phyloP scores from a whole-genome alignment of 2,888 invertebrate species.

The Hydroisotoma schaefferi region DNA sequence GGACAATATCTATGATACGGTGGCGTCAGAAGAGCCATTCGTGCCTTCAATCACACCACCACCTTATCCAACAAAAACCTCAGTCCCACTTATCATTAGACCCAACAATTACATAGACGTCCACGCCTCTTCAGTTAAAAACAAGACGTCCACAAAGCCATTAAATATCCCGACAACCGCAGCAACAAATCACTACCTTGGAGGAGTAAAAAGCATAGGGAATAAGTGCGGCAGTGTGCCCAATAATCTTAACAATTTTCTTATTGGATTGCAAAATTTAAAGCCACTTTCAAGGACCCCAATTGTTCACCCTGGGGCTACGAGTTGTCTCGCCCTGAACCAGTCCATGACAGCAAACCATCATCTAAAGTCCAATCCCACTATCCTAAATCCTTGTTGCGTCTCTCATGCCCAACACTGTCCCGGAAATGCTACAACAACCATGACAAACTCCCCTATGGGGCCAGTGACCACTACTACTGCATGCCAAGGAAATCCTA shows the following conservation, averaged over 20 bases:
- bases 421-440: not conserved
- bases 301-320: constrained; percentile 44
- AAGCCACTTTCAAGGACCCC: constrained; percentile 48
- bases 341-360: not conserved
- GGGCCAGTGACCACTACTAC: not conserved
- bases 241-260: constrained; percentile 47
- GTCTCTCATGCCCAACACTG: constrained; percentile 2
- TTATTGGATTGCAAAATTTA: constrained; percentile 46
- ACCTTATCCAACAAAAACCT: constrained; percentile 34
- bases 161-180: not conserved
- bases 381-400: not conserved
- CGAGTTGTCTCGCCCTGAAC: constrained; percentile 35
- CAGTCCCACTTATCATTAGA: constrained; percentile 52
- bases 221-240: constrained; percentile 46
- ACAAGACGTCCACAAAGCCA: constrained; percentile 15
- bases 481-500: not conserved
- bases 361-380: not conserved
- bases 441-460: constrained; percentile 9
- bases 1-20: constrained; percentile 49
- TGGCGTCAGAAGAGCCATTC: constrained; percentile 42
- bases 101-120: constrained; percentile 64
- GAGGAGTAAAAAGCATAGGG: constrained; percentile 24
- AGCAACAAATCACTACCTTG: constrained; percentile 6
- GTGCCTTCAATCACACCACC: constrained; percentile 36
- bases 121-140: constrained; percentile 54